These are phyloP conservation scores for Hozukius guyotensis DNA, from an alignment of 2,797 vertebrate species.

Conservation along the genomic window DNA sequence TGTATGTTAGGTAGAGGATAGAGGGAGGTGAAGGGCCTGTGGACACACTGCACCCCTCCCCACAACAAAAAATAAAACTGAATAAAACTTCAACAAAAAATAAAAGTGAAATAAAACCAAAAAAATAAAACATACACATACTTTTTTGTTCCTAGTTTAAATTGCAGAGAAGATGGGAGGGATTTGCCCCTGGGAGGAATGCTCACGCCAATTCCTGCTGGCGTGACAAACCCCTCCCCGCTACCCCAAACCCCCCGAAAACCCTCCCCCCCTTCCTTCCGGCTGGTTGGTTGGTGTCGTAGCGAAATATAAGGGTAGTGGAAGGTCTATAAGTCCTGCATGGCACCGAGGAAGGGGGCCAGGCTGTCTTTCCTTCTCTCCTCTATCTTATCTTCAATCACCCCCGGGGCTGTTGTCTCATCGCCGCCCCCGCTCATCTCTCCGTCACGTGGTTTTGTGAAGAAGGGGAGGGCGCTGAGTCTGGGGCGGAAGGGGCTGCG, in stretches of 20 bases:
- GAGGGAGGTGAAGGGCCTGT: conserved; percentile 46
- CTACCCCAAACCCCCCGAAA: conserved; percentile 44
- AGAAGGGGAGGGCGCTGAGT: conserved; percentile 79
- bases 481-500: conserved; percentile 52
- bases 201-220: conserved; percentile 83
- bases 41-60: conserved; percentile 47
- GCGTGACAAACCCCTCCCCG: conserved; percentile 77
- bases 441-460: conserved; percentile 98
- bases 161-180: conserved; percentile 80
- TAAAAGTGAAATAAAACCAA: conserved; percentile 63
- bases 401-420: conserved; percentile 60
- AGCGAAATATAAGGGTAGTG: conserved; percentile 75
- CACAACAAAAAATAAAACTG: conserved; percentile 57
- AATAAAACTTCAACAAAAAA: conserved; percentile 66
- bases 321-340: conserved; percentile 81
- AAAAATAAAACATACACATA: conserved; percentile 73
- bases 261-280: conserved; percentile 48
- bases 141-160: conserved; percentile 82
- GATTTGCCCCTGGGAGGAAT: conserved; percentile 75
- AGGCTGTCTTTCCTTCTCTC: conserved; percentile 67
- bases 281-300: conserved; percentile 73
- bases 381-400: conserved; percentile 72
- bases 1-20: conserved; percentile 67
- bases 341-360: conserved; percentile 68
- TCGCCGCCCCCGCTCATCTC: conserved; percentile 88